A percentile compares a stretch with the other conserved stretches of the same genome.
phyloP scores from a whole-genome alignment of 2,888 invertebrate genomes.

The Eupithecia pulchellata region DNA sequence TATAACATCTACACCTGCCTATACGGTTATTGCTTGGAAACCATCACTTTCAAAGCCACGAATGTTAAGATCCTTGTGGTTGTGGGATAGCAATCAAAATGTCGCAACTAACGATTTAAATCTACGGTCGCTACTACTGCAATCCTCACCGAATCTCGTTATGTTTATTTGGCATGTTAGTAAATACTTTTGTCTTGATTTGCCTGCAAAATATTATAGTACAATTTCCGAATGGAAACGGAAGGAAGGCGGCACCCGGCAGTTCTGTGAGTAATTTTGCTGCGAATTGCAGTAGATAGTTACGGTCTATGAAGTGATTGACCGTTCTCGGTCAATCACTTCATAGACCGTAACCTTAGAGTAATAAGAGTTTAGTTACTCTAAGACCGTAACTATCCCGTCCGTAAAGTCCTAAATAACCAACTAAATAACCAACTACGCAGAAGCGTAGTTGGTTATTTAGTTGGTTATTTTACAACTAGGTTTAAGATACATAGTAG shows the following conservation, averaged over 20 bases:
- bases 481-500: neutral
- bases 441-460: neutral
- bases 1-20: neutral
- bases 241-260: neutral
- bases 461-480: neutral
- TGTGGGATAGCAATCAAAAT: conserved; percentile 7
- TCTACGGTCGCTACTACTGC: neutral
- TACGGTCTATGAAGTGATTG: neutral
- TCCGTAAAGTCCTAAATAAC: too few species aligned
- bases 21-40: neutral
- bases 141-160: neutral
- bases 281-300: conserved; percentile 32
- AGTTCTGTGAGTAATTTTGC: conserved; percentile 17
- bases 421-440: too few species aligned
- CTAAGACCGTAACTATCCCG: too few species aligned
- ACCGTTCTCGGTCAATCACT: too few species aligned
- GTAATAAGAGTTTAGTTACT: too few species aligned
- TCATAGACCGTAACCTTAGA: too few species aligned
- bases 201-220: neutral
- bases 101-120: neutral
- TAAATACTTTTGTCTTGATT: neutral
- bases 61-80: conserved; percentile 10
- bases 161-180: neutral
- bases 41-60: neutral
- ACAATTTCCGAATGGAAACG: neutral